phyloP scores from a whole-genome alignment of 2,797 vertebrate genomes.

The Pipistrellus nathusii region DNA sequence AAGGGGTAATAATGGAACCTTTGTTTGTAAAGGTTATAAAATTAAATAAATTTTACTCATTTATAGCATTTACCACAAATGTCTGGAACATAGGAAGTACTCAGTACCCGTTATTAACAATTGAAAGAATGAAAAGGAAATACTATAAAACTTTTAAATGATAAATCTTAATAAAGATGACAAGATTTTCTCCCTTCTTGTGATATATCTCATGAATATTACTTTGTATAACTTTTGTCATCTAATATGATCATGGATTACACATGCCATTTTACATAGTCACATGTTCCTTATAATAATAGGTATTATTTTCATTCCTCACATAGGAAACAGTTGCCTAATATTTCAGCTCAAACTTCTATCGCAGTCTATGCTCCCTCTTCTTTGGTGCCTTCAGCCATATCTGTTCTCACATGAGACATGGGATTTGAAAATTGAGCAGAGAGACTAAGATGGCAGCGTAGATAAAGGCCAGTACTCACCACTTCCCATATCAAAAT shows the following conservation, averaged over 20 bases:
- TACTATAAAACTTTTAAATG: not conserved
- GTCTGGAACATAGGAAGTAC: not conserved
- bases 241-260: not conserved
- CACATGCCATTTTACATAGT: not conserved
- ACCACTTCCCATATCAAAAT: no score
- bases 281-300: not conserved
- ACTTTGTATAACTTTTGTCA: conserved; percentile 8
- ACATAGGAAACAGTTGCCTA: not conserved
- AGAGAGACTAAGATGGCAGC: not conserved
- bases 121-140: conserved; percentile 1
- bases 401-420: not conserved
- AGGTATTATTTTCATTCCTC: not conserved
- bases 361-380: not conserved
- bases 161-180: not conserved
- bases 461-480: no score
- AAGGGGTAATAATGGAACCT: not conserved
- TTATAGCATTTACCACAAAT: conserved; percentile 24
- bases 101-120: not conserved
- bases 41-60: not conserved
- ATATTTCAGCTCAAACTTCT: not conserved
- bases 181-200: not conserved
- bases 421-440: conserved; percentile 41
- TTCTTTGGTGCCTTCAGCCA: not conserved
- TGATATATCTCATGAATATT: not conserved
- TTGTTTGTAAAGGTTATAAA: not conserved